phyloP scores from a whole-genome alignment of 1,140 invertebrate species.

The Pseudachorutes palmiensis region DNA sequence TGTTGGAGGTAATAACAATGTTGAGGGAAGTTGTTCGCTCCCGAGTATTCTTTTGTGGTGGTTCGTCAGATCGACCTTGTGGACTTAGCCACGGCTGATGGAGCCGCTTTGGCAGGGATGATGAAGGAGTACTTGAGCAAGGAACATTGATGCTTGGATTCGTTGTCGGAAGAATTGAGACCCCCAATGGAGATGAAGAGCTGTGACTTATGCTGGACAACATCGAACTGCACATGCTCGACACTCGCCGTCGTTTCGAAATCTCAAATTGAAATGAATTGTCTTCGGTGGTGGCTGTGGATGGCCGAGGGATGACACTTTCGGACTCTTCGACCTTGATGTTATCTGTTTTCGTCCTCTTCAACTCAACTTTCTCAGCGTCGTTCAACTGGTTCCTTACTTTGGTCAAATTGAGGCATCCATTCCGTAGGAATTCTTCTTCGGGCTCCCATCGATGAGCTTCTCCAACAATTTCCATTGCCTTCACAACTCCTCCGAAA shows the following conservation, averaged over 20 bases:
- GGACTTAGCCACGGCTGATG: slow-evolving; percentile 38
- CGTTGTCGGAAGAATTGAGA: too few relatives aligned
- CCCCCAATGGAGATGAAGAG: too few relatives aligned
- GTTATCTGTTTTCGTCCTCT: not conserved
- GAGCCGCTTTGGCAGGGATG: slow-evolving; percentile 26
- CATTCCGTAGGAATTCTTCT: slow-evolving; percentile 23
- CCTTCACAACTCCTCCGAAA: slow-evolving; percentile 17
- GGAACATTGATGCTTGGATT: slow-evolving; percentile 13
- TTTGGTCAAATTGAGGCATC: slow-evolving; percentile 32
- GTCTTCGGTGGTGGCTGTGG: not conserved
- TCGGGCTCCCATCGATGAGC: slow-evolving; percentile 32
- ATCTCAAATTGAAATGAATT: slow-evolving; percentile 13
- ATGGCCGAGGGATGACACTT: not conserved
- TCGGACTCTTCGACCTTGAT: not conserved
- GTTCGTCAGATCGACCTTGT: slow-evolving; percentile 1
- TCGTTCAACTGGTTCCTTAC: slow-evolving; percentile 20
- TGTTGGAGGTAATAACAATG: not conserved
- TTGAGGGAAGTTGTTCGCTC: not conserved
- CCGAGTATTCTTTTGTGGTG: too few relatives aligned
- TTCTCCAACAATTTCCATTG: slow-evolving; percentile 30
- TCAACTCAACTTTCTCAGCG: not conserved
- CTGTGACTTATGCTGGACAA: not conserved
- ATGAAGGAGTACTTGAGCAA: slow-evolving; percentile 26
- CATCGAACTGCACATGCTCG: not conserved
- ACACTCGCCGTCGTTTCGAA: not conserved